Percentiles rank a stretch among this genome's conserved stretches.
Conservation (phyloP, 2,113 vertebrate species). For the Solenodon paradoxus region DNA sequence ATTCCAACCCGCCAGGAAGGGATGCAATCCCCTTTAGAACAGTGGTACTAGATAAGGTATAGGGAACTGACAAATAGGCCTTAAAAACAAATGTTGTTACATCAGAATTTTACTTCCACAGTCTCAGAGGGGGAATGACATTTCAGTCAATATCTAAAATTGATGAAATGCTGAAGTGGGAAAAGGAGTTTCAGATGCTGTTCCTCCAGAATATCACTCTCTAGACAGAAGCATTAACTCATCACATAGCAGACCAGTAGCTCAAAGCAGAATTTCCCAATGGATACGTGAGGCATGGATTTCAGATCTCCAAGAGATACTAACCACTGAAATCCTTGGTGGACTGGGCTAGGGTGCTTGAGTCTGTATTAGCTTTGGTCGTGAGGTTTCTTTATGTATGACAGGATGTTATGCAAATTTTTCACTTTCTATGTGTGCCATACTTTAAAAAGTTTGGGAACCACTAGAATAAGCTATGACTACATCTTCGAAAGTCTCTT, state of each 20-base stretch:
- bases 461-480: neutral
- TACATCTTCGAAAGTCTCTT: neutral
- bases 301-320: neutral
- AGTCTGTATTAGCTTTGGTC: neutral
- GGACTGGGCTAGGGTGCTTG: neutral
- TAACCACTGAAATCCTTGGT: neutral
- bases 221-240: neutral
- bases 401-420: neutral
- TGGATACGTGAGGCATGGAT: neutral
- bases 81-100: neutral
- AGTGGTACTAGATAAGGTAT: neutral
- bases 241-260: neutral
- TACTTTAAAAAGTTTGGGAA: neutral
- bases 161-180: neutral
- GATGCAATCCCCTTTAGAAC: neutral
- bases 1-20: neutral
- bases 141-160: neutral
- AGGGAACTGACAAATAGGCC: neutral
- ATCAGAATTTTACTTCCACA: neutral
- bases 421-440: neutral
- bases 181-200: neutral
- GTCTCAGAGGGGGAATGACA: neutral
- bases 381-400: neutral
- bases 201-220: neutral
- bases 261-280: neutral